Evolutionary conservation across 2,888 invertebrate genomes (phyloP).

Genomic region (Cephus sareptanus): DNA sequence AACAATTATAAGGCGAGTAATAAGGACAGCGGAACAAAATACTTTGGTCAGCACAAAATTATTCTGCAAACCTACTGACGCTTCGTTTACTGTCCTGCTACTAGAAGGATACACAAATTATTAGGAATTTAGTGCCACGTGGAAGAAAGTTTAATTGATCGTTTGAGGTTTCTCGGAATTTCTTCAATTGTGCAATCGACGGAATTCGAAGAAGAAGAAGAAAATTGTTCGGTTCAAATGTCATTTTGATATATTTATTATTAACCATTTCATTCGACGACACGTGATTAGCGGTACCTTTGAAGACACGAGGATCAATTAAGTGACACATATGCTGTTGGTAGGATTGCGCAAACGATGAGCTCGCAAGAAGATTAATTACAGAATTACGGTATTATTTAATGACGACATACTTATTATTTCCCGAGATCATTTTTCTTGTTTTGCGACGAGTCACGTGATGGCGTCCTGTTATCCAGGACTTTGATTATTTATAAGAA

Average conservation of each 20-base stretch:
- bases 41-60: too few species aligned
- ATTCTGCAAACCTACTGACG: neutral
- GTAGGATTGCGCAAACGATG: neutral
- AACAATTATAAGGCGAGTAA: neutral
- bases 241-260: neutral
- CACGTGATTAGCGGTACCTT: conserved; percentile 26
- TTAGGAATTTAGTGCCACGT: too few species aligned
- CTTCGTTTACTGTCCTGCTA: too few species aligned
- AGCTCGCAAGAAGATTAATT: neutral
- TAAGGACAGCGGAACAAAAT: neutral
- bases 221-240: neutral
- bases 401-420: neutral
- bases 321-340: conserved; percentile 8
- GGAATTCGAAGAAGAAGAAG: neutral
- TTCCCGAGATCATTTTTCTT: neutral
- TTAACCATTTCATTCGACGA: neutral
- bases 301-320: conserved; percentile 29
- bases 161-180: neutral
- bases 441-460: neutral
- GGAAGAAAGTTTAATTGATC: neutral
- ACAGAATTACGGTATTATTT: neutral
- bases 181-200: neutral
- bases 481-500: neutral
- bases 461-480: neutral
- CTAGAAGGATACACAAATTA: too few species aligned